Evolutionary conservation across 2,113 vertebrate species (phyloP), one percentile per base, ranked within the genome.

Genomic region (Albula goreensis): DNA sequence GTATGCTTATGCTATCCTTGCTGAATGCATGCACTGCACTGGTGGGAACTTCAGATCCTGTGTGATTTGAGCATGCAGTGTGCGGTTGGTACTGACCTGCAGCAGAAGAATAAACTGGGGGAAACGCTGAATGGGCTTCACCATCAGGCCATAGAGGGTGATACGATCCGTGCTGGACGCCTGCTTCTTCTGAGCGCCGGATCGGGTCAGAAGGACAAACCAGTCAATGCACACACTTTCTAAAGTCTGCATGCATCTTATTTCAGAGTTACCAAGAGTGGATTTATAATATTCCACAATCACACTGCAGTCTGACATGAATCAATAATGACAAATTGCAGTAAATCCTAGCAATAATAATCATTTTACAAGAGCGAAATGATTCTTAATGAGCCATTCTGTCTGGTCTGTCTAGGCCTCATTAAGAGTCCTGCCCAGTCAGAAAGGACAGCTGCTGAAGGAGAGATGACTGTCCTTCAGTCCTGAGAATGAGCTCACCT

Each of bases 61-160:
- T 66, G 60, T 66, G 60, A 3, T 66, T 15, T 0, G 3, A 3
- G 57, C 57, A 3, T 9, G 1, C 0, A 13, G n/a, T 79, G 13
- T 53, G 77, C 48, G 1, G 22, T 7, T 12, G 2, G n/a, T 50
- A 85, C 88, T 86, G 93, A 99, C 98, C 98, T 99, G 98, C 53
- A 99, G 93, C 15, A 99, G 96, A 4, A 99, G 94, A 80, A 99
- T 99, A 92, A 99, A 99, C 94, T 99, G 98, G 0, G 98, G 98
- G 88, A 99, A 99, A 60, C 98, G 93, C 85, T 99, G 98, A 90
- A 99, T 98, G 82, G 98, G 98, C 74, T 99, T 99, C 91, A 99
- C 98, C 98, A 99, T 99, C 85, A 99, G 92, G 82, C 98, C 98
- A 0, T 99, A 99, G 48, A 99, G 97, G 0, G 98, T 99, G 91